Evolutionary conservation across 2,797 vertebrate species (phyloP).

Genomic region (Lemur catta): DNA sequence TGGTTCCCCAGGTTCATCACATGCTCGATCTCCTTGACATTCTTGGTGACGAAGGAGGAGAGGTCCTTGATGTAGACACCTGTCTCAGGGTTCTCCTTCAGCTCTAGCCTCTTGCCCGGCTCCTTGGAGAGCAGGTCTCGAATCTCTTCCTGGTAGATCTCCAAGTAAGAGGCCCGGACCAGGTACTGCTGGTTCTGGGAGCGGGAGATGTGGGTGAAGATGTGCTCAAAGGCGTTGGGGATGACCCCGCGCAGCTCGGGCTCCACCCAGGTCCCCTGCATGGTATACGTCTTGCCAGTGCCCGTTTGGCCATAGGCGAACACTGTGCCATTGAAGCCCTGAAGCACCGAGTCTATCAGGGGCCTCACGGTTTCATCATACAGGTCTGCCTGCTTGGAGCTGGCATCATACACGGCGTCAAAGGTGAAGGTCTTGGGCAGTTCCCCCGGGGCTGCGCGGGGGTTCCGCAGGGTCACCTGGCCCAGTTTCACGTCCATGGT

Average conservation of each 20-base stretch:
- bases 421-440: conserved; percentile 96
- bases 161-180: conserved; percentile 96
- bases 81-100: conserved; percentile 93
- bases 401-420: conserved; percentile 93
- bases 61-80: conserved; percentile 96
- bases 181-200: conserved; percentile 96
- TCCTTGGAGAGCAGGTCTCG: conserved; percentile 95
- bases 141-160: conserved; percentile 99
- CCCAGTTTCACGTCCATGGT: conserved; percentile 92
- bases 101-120: conserved; percentile 93
- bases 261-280: conserved; percentile 93
- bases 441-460: conserved; percentile 89
- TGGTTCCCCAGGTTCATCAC: conserved; percentile 97
- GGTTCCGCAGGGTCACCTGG: conserved; percentile 93
- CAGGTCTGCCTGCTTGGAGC: conserved; percentile 91
- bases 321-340: conserved; percentile 95
- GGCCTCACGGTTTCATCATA: conserved; percentile 96
- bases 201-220: conserved; percentile 96
- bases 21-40: conserved; percentile 95
- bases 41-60: conserved; percentile 96
- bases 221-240: conserved; percentile 95
- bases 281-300: conserved; percentile 97
- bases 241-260: conserved; percentile 92
- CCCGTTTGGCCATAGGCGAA: conserved; percentile 97
- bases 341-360: conserved; percentile 93